A percentile compares a stretch with the other conserved stretches of the same genome.
Evolutionary conservation across 2,113 vertebrate genomes (phyloP).

Genomic region (Mormyrus lacerda): DNA sequence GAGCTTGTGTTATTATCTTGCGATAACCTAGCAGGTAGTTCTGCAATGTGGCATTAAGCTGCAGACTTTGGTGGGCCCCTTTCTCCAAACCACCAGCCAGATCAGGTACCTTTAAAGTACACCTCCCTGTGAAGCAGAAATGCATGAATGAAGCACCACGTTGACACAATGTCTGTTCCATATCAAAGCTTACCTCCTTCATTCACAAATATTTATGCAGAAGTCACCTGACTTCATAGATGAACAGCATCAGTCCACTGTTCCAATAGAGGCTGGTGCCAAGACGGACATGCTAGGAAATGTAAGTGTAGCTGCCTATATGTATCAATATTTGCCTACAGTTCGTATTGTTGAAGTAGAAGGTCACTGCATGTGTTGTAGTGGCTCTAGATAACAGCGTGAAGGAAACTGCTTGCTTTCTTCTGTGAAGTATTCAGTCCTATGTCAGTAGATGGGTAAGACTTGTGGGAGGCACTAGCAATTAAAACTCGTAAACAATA

Average conservation of each 20-base stretch:
- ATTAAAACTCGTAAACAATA: not conserved
- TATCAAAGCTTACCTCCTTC: constrained; percentile 21
- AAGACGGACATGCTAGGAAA: not conserved
- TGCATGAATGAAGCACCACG: constrained; percentile 23
- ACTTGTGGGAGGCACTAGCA: not conserved
- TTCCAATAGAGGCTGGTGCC: constrained; percentile 13
- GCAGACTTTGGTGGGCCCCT: not conserved
- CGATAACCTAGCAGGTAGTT: not conserved
- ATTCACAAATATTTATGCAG: constrained; percentile 34
- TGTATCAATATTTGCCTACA: constrained; percentile 19
- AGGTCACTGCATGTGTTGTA: constrained; percentile 7
- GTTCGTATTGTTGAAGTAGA: constrained; percentile 13
- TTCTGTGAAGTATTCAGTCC: not conserved
- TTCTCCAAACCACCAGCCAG: not conserved
- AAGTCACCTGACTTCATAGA: constrained; percentile 21
- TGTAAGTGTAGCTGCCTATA: not conserved
- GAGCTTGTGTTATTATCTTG: not conserved
- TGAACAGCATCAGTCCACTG: not conserved
- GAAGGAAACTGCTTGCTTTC: constrained; percentile 20
- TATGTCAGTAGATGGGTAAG: not conserved
- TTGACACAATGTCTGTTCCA: not conserved
- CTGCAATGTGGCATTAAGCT: not conserved
- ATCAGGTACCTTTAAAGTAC: too few species aligned
- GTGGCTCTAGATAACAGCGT: constrained; percentile 25
- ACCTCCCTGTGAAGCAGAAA: not conserved